Conservation (phyloP, 1,140 invertebrate genomes). For the Atta texana region DNA sequence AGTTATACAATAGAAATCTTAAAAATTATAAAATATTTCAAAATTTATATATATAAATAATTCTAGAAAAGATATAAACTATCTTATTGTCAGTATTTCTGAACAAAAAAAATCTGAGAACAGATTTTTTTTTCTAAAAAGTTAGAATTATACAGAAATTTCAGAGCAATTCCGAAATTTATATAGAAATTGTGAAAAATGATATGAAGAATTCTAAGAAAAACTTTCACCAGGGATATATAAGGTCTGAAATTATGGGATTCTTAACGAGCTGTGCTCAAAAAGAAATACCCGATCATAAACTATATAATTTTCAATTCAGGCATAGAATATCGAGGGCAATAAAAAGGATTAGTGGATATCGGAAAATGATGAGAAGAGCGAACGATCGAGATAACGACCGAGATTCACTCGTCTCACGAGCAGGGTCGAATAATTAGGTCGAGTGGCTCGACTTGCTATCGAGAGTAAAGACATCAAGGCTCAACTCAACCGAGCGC, state of each 20-base stretch:
- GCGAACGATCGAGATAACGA: conserved; percentile 6
- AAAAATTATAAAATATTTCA: too few species aligned
- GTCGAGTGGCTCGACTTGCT: conserved; percentile 66
- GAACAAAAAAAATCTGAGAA: too few species aligned
- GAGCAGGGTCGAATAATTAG: conserved; percentile 68
- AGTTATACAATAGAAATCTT: too few species aligned
- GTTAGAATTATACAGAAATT: too few species aligned
- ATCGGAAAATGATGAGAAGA: conserved; percentile 22
- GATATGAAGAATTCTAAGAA: too few species aligned
- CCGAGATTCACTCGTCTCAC: conserved; percentile 43
- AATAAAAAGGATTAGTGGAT: not conserved
- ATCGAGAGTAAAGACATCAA: conserved; percentile 61
- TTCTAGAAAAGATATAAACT: too few species aligned
- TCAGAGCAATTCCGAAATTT: too few species aligned
- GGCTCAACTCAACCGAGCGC: conserved; percentile 26
- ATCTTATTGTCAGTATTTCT: too few species aligned
- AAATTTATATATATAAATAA: too few species aligned
- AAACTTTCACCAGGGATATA: too few species aligned
- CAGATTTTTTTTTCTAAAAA: too few species aligned
- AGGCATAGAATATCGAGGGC: not conserved
- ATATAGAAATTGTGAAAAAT: too few species aligned
- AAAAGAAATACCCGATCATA: not conserved
- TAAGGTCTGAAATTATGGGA: not conserved
- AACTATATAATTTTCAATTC: conserved; percentile 30
- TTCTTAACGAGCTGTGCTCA: not conserved